These are phyloP conservation scores for Hymenochirus boettgeri DNA, from an alignment of 2,113 vertebrate species.

Conservation along the genomic window DNA sequence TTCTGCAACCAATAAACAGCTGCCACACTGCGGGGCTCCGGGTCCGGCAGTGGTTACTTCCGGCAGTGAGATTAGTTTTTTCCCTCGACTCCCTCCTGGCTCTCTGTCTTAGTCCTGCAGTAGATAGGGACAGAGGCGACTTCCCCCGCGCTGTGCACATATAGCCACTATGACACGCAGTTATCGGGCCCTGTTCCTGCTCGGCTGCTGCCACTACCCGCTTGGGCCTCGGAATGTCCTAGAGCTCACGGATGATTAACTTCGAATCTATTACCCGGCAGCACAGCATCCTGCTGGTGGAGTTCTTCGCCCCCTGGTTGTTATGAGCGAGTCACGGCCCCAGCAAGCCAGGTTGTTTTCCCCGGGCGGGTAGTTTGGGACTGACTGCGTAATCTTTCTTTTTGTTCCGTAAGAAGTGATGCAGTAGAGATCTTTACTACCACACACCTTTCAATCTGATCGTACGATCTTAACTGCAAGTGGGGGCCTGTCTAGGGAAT, in stretches of 20 bases:
- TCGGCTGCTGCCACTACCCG: conserved; percentile 32
- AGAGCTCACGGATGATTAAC: conserved; percentile 84
- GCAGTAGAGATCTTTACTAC: no score
- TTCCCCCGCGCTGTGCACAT: not conserved
- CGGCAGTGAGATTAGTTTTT: conserved; percentile 36
- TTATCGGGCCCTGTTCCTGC: conserved; percentile 35
- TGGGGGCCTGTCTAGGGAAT: no score
- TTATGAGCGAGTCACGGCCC: no score
- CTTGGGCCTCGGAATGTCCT: conserved; percentile 72
- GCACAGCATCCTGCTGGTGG: conserved; percentile 74
- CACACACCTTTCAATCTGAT: no score
- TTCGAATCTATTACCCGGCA: conserved; percentile 81
- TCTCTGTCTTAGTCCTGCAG: not conserved
- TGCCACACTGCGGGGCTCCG: conserved; percentile 85
- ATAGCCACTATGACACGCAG: conserved; percentile 3
- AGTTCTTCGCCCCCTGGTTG: conserved; percentile 93
- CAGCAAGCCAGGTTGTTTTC: no score
- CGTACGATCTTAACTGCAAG: no score
- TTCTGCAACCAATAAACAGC: conserved; percentile 67
- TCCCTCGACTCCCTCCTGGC: not conserved
- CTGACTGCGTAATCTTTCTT: no score
- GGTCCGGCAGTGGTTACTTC: conserved; percentile 52
- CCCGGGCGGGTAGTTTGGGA: no score
- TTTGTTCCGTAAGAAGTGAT: no score
- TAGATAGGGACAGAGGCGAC: not conserved